Conservation (phyloP, 2,888 invertebrate genomes). For the Leucoptera coffeella region DNA sequence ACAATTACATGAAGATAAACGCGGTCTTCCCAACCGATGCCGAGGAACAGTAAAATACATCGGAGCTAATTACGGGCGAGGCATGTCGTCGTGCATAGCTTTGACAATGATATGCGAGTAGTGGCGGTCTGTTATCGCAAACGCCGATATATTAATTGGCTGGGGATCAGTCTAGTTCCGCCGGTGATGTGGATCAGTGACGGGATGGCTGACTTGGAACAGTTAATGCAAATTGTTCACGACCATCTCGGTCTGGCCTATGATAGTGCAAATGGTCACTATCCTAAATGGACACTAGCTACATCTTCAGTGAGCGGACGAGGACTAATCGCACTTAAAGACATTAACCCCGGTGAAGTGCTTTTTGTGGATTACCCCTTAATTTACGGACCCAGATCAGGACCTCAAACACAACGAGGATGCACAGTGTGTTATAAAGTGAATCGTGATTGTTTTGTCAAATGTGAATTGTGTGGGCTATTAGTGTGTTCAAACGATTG, state of each 20-base stretch:
- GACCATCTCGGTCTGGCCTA: constrained; percentile 28
- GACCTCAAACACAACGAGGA: constrained; percentile 44
- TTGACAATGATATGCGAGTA: not conserved
- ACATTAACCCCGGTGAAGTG: constrained; percentile 61
- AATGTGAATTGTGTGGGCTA: constrained; percentile 62
- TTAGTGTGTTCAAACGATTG: constrained; percentile 64
- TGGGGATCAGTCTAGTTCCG: constrained; percentile 36
- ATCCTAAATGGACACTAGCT: constrained; percentile 53
- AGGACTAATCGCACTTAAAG: constrained; percentile 63
- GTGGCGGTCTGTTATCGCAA: constrained; percentile 39
- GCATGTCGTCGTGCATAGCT: not conserved
- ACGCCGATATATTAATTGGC: constrained; percentile 29
- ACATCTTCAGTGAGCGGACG: constrained; percentile 61
- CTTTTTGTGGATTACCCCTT: constrained; percentile 67
- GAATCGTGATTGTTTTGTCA: constrained; percentile 21
- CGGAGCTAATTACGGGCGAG: not conserved
- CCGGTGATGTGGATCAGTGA: constrained; percentile 26
- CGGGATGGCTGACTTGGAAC: constrained; percentile 48
- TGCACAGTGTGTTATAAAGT: constrained; percentile 61
- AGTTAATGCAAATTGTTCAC: constrained; percentile 39
- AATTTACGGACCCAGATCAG: constrained; percentile 61
- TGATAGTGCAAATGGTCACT: constrained; percentile 15
- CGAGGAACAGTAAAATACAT: not conserved
- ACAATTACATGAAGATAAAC: no score
- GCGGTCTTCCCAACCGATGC: no score